Evolutionary conservation across 2,113 vertebrate genomes (phyloP), one percentile per base, ranked within the genome.

Genomic region (Origma solitaria): DNA sequence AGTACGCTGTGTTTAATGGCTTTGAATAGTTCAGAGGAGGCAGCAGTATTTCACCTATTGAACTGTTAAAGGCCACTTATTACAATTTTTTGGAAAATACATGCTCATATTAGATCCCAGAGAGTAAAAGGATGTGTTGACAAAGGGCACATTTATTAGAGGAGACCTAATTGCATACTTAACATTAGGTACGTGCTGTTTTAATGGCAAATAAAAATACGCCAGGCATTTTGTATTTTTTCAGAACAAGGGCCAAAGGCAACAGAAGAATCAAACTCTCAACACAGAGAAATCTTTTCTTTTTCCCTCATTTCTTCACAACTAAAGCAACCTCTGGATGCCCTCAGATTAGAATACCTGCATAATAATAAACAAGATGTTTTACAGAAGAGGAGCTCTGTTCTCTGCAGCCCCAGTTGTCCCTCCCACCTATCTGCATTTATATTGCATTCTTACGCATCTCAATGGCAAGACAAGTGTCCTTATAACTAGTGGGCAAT

Each of bases 121-220:
- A 54, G 44, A 78, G 44, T 47, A 84, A 66, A 86, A 84, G 44
- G 56, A 75, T 77, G 30, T 35, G 19, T 73, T 93, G 80, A 91
- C 27, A 88, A 92, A 90, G 80, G 64, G 38, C 56, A 49, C 33
- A 78, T 82, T 96, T 92, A 81, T 92, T 88, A 92, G 22, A 91
- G 49, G 22, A 88, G 69, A 91, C 40, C 71, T 95, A 93, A 96
- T 76, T 89, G 90, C 82, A n/a, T 64, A 87, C 81, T 94, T 96
- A 89, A 94, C 92, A 90, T 87, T 75, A 79, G 57, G 53, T 85
- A 79, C 40, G 13, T 12, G 38, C 69, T 86, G 73, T 35, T 72
- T 89, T 79, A 66, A 68, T 56, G 51, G 87, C 60, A 95, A 94
- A 84, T 86, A 64, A 92, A 95, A 94, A 84, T 66, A 82, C 15